Evolutionary conservation across 2,113 vertebrate genomes (phyloP).

Genomic region (Corythoichthys intestinalis): DNA sequence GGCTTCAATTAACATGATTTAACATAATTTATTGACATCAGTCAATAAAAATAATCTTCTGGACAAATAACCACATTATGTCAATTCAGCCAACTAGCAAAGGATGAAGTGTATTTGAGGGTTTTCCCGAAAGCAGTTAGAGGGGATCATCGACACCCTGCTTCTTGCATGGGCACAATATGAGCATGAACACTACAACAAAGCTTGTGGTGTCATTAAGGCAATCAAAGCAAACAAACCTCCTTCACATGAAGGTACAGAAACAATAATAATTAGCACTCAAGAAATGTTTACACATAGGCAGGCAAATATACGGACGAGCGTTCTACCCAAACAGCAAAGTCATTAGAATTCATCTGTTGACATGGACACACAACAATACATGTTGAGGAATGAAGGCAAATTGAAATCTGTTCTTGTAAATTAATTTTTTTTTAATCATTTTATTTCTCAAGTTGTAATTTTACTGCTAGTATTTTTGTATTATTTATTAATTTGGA

Average conservation of each 20-base stretch:
- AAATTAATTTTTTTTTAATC: not conserved
- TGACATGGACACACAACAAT: too few relatives aligned
- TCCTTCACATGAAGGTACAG: not conserved
- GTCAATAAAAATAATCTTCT: not conserved
- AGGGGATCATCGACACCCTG: not conserved
- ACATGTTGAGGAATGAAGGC: too few relatives aligned
- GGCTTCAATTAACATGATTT: not conserved
- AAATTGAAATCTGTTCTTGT: not conserved
- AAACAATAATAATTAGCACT: not conserved
- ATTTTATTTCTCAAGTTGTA: not conserved
- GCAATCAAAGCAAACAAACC: not conserved
- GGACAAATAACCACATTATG: not conserved
- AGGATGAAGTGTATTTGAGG: not conserved
- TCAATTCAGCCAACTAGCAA: not conserved
- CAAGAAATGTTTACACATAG: not conserved
- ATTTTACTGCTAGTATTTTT: not conserved
- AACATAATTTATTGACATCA: not conserved
- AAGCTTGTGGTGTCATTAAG: not conserved
- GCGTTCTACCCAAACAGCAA: not conserved
- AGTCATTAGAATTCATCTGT: too few relatives aligned
- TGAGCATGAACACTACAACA: not conserved
- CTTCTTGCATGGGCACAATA: not conserved
- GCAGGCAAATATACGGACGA: not conserved
- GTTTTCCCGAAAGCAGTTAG: not conserved
- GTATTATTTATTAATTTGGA: not conserved